Evolutionary conservation across 2,797 vertebrate species (phyloP).

Genomic region (Mus caroli): DNA sequence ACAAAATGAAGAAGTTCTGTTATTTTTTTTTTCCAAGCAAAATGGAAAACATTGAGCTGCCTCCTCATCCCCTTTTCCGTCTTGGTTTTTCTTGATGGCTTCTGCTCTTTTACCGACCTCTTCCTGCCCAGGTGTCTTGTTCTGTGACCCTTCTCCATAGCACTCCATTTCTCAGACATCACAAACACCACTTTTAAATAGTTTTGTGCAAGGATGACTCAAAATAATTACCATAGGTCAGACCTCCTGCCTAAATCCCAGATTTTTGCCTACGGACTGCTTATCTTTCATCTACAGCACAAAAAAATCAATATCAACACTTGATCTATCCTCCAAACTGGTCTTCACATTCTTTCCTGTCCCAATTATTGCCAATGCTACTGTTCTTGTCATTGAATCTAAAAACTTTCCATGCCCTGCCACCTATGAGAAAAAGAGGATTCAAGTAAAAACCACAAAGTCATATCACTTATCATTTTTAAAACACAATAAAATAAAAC

Average conservation of each 20-base stretch:
- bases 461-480: background rate
- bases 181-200: background rate
- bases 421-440: background rate
- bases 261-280: background rate
- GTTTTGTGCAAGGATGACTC: background rate
- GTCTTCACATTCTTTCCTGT: background rate
- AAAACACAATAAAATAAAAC: background rate
- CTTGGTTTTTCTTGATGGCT: background rate
- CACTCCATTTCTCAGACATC: background rate
- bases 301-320: background rate
- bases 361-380: background rate
- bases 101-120: background rate
- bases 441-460: slow-evolving; percentile 9
- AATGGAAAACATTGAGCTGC: background rate
- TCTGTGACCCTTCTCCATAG: background rate
- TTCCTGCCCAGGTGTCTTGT: background rate
- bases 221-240: background rate
- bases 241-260: background rate
- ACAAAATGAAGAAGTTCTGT: background rate
- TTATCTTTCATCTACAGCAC: background rate
- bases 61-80: background rate
- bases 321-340: background rate
- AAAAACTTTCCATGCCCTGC: background rate
- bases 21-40: background rate
- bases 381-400: background rate